Conservation (phyloP, 2,113 vertebrate species). For the Clarias magur region DNA sequence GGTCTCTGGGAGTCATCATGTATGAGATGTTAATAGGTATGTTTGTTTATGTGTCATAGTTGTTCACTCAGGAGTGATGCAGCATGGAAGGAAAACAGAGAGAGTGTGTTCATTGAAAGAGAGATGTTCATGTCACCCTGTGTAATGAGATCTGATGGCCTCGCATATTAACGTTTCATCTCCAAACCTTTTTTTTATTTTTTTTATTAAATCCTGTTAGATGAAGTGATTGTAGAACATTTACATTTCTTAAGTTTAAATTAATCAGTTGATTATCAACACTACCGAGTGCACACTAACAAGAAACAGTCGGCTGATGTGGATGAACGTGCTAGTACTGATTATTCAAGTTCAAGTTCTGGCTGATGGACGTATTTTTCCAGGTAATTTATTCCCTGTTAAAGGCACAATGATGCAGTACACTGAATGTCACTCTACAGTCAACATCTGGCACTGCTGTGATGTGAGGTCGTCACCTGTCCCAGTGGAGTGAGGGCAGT, state of each 20-base stretch:
- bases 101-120: too few relatives aligned
- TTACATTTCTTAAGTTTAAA: too few relatives aligned
- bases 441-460: background rate
- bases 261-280: too few relatives aligned
- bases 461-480: background rate
- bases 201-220: background rate
- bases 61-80: too few relatives aligned
- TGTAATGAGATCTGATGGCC: background rate
- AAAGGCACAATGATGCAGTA: too few relatives aligned
- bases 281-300: background rate
- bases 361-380: too few relatives aligned
- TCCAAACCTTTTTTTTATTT: background rate
- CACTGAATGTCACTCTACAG: too few relatives aligned
- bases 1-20: slow-evolving; percentile 98
- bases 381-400: too few relatives aligned
- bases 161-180: background rate
- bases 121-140: background rate
- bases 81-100: background rate
- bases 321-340: background rate
- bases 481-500: background rate
- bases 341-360: background rate
- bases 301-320: background rate
- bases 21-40: slow-evolving; percentile 98
- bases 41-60: slow-evolving; percentile 21
- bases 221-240: background rate